Conservation (phyloP, 2,888 invertebrate species). For the Mechanitis mazaeus region DNA sequence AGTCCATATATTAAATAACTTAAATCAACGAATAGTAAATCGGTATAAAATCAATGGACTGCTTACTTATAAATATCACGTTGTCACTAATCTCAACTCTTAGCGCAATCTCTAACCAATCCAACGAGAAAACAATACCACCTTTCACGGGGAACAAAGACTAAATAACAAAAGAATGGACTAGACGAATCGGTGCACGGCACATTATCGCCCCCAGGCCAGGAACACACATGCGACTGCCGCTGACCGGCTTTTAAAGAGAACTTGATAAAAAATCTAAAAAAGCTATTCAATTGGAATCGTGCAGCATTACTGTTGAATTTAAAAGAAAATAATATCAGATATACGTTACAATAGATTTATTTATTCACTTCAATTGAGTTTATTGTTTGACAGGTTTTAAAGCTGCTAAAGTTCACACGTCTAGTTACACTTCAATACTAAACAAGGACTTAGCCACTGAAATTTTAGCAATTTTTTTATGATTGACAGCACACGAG, state of each 20-base stretch:
- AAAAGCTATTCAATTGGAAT: slow-evolving; percentile 31
- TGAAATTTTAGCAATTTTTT: slow-evolving; percentile 61
- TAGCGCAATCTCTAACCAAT: slow-evolving; percentile 67
- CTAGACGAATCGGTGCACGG: slow-evolving; percentile 61
- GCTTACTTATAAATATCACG: slow-evolving; percentile 56
- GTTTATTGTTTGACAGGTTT: slow-evolving; percentile 47
- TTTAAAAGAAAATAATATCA: slow-evolving; percentile 35
- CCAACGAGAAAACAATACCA: slow-evolving; percentile 69
- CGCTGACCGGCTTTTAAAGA: slow-evolving; percentile 52
- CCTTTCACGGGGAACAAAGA: slow-evolving; percentile 66
- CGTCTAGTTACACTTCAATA: slow-evolving; percentile 33
- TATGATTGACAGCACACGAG: slow-evolving; percentile 75
- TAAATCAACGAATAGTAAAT: slow-evolving; percentile 5
- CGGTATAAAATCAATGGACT: slow-evolving; percentile 18
- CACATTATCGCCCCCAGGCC: slow-evolving; percentile 48
- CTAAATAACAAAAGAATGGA: slow-evolving; percentile 69
- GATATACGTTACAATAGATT: slow-evolving; percentile 26
- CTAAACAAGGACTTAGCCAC: slow-evolving; percentile 61
- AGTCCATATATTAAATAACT: slow-evolving; percentile 1
- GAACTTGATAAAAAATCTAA: slow-evolving; percentile 43
- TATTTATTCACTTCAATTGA: slow-evolving; percentile 30
- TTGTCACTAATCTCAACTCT: slow-evolving; percentile 70
- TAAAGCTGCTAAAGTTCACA: slow-evolving; percentile 30
- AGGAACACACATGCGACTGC: slow-evolving; percentile 51
- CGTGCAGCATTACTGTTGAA: slow-evolving; percentile 30